phyloP scores from a whole-genome alignment of 2,888 invertebrate species.

The Himalopsyche kuldschensis region DNA sequence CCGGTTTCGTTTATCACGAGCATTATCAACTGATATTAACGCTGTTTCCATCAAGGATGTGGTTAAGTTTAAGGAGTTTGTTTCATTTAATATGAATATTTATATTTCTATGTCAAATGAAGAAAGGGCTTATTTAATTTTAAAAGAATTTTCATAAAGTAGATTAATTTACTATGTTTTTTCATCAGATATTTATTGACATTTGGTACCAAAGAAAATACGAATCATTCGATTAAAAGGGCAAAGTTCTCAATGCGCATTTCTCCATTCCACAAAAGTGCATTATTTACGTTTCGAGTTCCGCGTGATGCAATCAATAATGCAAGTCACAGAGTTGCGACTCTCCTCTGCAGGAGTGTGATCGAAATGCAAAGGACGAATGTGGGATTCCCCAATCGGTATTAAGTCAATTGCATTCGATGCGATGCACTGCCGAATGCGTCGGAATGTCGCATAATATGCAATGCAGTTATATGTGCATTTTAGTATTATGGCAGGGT shows the following conservation, averaged over 20 bases:
- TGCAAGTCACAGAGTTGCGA: background rate
- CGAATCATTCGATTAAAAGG: no score
- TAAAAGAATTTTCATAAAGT: no score
- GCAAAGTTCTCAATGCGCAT: background rate
- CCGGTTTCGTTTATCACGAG: no score
- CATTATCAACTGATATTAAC: no score
- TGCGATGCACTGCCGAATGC: background rate
- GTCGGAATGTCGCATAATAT: background rate
- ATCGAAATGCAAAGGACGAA: background rate
- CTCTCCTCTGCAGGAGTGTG: background rate
- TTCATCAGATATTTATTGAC: no score
- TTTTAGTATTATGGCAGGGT: background rate
- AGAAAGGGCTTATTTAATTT: no score
- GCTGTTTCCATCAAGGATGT: no score
- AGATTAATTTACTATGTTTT: no score
- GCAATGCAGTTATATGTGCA: background rate
- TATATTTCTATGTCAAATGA: no score
- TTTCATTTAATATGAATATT: no score
- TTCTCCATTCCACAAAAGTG: background rate
- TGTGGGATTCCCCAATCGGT: background rate
- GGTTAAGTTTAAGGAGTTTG: no score
- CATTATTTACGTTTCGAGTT: background rate
- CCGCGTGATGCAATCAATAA: background rate
- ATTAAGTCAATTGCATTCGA: constrained; percentile 4
- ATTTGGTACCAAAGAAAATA: no score